phyloP scores from a whole-genome alignment of 2,888 invertebrate genomes.

The Disparrhopalites patrizii region DNA sequence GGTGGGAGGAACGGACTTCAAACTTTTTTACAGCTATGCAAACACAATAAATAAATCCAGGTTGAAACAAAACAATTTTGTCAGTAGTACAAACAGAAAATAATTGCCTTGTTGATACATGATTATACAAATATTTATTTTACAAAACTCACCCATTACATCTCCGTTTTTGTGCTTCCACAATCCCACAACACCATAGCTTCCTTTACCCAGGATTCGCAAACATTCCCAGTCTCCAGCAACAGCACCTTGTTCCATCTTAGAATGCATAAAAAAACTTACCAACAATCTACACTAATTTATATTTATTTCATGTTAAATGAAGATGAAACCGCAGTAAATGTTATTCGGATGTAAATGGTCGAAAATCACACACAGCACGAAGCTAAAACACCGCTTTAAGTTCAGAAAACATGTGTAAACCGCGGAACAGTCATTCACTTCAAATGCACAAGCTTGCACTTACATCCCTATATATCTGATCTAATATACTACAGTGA shows the following conservation, averaged over 20 bases:
- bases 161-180: constrained; percentile 3
- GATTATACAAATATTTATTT: not conserved
- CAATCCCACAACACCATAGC: constrained; percentile 8
- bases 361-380: no score
- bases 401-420: no score
- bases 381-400: no score
- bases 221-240: constrained; percentile 10
- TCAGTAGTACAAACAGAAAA: not conserved
- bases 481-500: no score
- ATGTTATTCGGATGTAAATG: no score
- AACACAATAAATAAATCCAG: not conserved
- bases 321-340: no score
- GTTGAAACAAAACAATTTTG: not conserved
- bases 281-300: no score
- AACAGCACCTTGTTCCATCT: not conserved
- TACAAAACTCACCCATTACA: not conserved
- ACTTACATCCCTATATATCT: no score
- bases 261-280: not conserved
- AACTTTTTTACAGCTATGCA: constrained; percentile 20
- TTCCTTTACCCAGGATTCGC: constrained; percentile 9
- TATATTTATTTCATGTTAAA: no score
- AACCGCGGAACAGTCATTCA: no score
- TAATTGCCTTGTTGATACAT: not conserved
- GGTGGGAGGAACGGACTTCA: not conserved
- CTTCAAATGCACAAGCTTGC: no score